Conservation (phyloP, 2,888 invertebrate species). For the Drosophila emarginata region DNA sequence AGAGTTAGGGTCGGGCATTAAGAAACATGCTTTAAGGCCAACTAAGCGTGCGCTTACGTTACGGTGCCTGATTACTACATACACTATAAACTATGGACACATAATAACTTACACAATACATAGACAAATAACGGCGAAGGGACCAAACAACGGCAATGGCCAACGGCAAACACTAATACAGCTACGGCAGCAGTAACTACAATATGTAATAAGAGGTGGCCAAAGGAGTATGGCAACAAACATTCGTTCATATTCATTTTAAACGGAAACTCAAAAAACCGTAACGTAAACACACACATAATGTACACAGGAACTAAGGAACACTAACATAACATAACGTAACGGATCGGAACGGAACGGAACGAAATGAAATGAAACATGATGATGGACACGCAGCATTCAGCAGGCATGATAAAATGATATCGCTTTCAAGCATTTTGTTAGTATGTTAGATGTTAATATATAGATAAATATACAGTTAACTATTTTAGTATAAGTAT, state of each 20-base stretch:
- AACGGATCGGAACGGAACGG: not conserved
- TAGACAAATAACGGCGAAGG: not conserved
- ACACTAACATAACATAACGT: conserved; percentile 15
- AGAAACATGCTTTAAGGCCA: conserved; percentile 30
- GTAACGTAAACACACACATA: conserved; percentile 51
- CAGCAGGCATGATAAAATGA: not conserved
- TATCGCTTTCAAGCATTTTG: not conserved
- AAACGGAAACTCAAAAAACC: conserved; percentile 39
- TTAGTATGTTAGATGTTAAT: not conserved
- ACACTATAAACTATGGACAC: conserved; percentile 5
- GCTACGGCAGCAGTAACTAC: not conserved
- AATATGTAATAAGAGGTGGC: not conserved
- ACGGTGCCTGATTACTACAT: conserved; percentile 20
- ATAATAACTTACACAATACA: conserved; percentile 14
- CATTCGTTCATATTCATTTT: conserved; percentile 22
- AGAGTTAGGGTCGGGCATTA: not conserved
- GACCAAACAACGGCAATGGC: not conserved
- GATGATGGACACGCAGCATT: not conserved
- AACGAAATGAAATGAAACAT: not conserved
- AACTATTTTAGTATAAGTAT: not conserved
- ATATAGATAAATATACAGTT: not conserved
- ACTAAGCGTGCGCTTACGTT: conserved; percentile 46
- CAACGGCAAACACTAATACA: conserved; percentile 1
- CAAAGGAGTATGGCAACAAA: conserved; percentile 22
- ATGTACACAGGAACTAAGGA: conserved; percentile 19